phyloP scores from a whole-genome alignment of 37 sponge, comb jelly and placozoan genomes.

The Cladorhizidae sp. region DNA sequence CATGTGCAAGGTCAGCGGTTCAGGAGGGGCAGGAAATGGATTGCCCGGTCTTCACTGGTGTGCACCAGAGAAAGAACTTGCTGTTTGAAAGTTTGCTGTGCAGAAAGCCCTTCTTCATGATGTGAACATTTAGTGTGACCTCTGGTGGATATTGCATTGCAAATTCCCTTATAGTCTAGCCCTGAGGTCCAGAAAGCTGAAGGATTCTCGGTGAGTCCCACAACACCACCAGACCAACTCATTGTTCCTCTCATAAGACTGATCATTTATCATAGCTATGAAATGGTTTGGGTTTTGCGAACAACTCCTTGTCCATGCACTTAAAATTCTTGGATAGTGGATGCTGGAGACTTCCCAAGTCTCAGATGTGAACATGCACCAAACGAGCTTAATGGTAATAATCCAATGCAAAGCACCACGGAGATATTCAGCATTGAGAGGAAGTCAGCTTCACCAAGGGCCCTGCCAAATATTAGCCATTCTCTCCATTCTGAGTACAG shows the following conservation, averaged over 20 bases:
- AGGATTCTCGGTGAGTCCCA: slow-evolving; percentile 38
- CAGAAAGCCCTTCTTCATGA: slow-evolving; percentile 31
- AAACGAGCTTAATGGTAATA: slow-evolving; percentile 25
- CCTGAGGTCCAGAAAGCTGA: slow-evolving; percentile 21
- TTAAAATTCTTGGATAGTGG: slow-evolving; percentile 22
- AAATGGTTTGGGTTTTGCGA: slow-evolving; percentile 24
- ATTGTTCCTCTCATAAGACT: slow-evolving; percentile 41
- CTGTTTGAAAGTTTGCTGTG: slow-evolving; percentile 28
- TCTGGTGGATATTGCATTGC: not conserved
- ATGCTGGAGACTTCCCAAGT: slow-evolving; percentile 26
- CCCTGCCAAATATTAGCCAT: slow-evolving; percentile 2
- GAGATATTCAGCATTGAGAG: slow-evolving; percentile 10
- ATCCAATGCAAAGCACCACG: slow-evolving; percentile 27
- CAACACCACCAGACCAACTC: slow-evolving; percentile 13
- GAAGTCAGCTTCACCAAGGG: slow-evolving; percentile 4
- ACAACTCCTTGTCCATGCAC: slow-evolving; percentile 25
- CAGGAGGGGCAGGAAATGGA: slow-evolving; percentile 31
- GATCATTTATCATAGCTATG: slow-evolving; percentile 28
- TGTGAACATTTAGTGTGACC: not conserved
- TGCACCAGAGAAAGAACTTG: slow-evolving; percentile 6
- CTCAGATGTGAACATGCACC: slow-evolving; percentile 36
- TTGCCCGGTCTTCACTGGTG: slow-evolving; percentile 14
- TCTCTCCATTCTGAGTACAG: not conserved
- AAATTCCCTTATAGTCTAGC: slow-evolving; percentile 28
- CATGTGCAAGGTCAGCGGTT: slow-evolving; percentile 14